These are phyloP conservation scores for Diadumene lineata DNA, from an alignment of 92 coral and sea anemone species.

Conservation along the genomic window DNA sequence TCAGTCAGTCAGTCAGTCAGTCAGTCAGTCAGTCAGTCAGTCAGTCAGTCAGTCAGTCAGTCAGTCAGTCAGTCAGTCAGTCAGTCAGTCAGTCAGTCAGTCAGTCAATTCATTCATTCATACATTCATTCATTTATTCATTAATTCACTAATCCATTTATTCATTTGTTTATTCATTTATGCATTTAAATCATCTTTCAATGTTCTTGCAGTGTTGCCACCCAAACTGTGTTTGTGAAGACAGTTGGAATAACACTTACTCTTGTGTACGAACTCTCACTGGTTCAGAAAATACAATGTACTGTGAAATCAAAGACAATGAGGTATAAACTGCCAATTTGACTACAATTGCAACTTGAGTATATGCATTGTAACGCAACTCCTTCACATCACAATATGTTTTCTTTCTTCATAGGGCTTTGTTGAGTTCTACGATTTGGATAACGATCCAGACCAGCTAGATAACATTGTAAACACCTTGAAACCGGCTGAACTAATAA, in stretches of 20 bases:
- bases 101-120: no score
- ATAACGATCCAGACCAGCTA: conserved; percentile 69
- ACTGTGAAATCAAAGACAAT: conserved; percentile 69
- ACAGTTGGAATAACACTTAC: conserved; percentile 82
- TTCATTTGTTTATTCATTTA: background rate
- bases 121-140: no score
- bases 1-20: no score
- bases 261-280: conserved; percentile 74
- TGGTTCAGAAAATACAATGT: conserved; percentile 53
- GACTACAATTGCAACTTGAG: no score
- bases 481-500: conserved; percentile 36
- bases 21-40: no score
- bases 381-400: background rate
- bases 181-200: background rate
- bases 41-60: no score
- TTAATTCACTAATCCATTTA: no score
- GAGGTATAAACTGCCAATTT: conserved; percentile 44
- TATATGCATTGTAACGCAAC: no score
- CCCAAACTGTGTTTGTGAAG: conserved; percentile 87
- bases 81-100: no score
- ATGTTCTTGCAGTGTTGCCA: conserved; percentile 50
- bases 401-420: conserved; percentile 41
- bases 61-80: no score
- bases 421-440: conserved; percentile 71
- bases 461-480: conserved; percentile 52